Percentiles rank a stretch among this genome's conserved stretches.
phyloP scores from a whole-genome alignment of 2,888 invertebrate species.

The Cyclophora punctaria region DNA sequence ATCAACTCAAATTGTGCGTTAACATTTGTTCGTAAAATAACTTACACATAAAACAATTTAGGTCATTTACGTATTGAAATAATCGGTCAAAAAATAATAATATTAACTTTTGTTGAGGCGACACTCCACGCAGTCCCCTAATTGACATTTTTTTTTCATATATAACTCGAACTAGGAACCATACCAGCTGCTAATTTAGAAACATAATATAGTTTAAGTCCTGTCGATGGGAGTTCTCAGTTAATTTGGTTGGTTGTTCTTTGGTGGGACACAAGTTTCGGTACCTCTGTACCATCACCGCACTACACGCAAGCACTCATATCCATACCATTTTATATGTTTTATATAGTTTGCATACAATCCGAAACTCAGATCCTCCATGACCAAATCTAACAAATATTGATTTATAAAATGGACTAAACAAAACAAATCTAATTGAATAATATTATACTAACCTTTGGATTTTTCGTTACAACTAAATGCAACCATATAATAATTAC shows the following conservation, averaged over 20 bases:
- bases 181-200: slow-evolving; percentile 75
- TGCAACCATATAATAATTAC: slow-evolving; percentile 63
- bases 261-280: slow-evolving; percentile 29
- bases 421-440: slow-evolving; percentile 38
- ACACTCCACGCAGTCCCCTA: slow-evolving; percentile 73
- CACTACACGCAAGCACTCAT: slow-evolving; percentile 21
- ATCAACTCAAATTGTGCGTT: slow-evolving; percentile 70
- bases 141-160: slow-evolving; percentile 71
- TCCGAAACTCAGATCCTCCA: slow-evolving; percentile 36
- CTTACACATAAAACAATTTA: slow-evolving; percentile 27
- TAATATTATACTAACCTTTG: slow-evolving; percentile 71
- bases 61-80: slow-evolving; percentile 37
- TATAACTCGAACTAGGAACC: slow-evolving; percentile 76
- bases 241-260: slow-evolving; percentile 45
- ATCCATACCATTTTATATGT: slow-evolving; percentile 11
- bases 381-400: slow-evolving; percentile 43
- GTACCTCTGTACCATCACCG: slow-evolving; percentile 20
- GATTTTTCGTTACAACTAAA: slow-evolving; percentile 73
- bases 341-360: slow-evolving; percentile 20
- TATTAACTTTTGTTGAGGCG: slow-evolving; percentile 48
- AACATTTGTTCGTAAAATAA: slow-evolving; percentile 46
- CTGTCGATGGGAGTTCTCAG: slow-evolving; percentile 44
- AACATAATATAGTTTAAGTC: slow-evolving; percentile 49
- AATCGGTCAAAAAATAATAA: slow-evolving; percentile 22
- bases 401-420: slow-evolving; percentile 40